phyloP scores from a whole-genome alignment of 2,888 invertebrate species.

The Rhamphomyia laevipes region DNA sequence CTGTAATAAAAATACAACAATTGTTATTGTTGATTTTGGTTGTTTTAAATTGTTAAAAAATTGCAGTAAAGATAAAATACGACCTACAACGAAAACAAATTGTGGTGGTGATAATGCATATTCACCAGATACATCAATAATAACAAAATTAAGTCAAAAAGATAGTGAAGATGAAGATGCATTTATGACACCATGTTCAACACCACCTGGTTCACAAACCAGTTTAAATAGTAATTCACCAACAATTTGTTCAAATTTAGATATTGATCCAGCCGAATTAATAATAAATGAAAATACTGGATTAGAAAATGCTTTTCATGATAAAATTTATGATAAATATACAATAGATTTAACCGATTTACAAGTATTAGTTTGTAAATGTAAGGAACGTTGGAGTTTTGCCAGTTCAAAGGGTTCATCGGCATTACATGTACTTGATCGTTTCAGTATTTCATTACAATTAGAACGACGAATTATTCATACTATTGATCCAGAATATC shows the following conservation, averaged over 20 bases:
- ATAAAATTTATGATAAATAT: conserved; percentile 66
- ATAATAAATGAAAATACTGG: conserved; percentile 47
- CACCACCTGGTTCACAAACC: conserved; percentile 65
- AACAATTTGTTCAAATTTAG: conserved; percentile 29
- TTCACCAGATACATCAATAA: conserved; percentile 11
- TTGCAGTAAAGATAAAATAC: conserved; percentile 17
- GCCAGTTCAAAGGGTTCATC: conserved; percentile 77
- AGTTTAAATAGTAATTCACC: conserved; percentile 45
- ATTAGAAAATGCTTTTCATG: conserved; percentile 50
- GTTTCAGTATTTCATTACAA: conserved; percentile 58
- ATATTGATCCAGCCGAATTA: conserved; percentile 44
- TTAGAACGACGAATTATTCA: conserved; percentile 66
- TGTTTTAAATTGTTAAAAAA: conserved; percentile 45
- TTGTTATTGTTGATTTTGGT: conserved; percentile 85
- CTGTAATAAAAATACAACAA: conserved; percentile 57
- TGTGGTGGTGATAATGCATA: background rate
- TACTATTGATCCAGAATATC: conserved; percentile 78
- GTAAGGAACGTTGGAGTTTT: conserved; percentile 81
- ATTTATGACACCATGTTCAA: conserved; percentile 77
- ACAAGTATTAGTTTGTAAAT: conserved; percentile 79
- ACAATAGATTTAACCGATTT: conserved; percentile 68
- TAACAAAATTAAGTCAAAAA: conserved; percentile 5
- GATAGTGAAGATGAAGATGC: conserved; percentile 47
- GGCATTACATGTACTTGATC: conserved; percentile 72
- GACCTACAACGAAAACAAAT: conserved; percentile 17